Evolutionary conservation across 2,888 invertebrate species (phyloP), one percentile per base, ranked within the genome.

Genomic region (Chalcosyrphus nemorum): DNA sequence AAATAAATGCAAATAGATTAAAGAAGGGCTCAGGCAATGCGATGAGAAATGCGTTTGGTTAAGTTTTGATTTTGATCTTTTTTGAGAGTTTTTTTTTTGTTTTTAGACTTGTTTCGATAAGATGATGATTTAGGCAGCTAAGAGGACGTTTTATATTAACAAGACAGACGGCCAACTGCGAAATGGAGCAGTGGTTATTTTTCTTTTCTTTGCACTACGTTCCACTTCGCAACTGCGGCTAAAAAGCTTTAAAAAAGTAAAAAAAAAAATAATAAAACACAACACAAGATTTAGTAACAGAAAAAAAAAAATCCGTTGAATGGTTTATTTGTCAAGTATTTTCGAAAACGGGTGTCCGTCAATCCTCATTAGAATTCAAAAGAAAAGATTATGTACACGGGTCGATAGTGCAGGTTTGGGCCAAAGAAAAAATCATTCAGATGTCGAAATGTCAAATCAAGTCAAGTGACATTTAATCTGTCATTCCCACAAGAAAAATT

Each of bases 21-120:
- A 85, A 86, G 81, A 86, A 87, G 87, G 88, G 87, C 87, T 87
- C 88, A 88, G 88, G 88, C 88, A 87, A 86, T 88, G 87, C 87
- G 87, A 88, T 88, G 88, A 88, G 56, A 84, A 84, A 84, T 84
- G 84, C 80, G 68, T 76, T 76, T 84, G 74, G 80, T 84, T 84
- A 75, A 75, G 65, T 70, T 80, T 80, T 57, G 75, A 84, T 70
- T 59, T 80, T 75, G 59, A 72, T 68, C 56, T 66, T 75, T 74
- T 24, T 24, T 4, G 4, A 24, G 4, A 24, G n/a, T n/a, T n/a
- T n/a, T 72, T 27, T 15, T 32, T 59, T 66, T 59, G 59, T 24
- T 47, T 72, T 27, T 19, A 61, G 56, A 54, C 59, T 70, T 82
- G 32, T 35, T 70, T 77, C 43, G 54, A 84, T 68, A 57, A 74